These are phyloP conservation scores for Cydia pomonella DNA, from an alignment of 1,140 invertebrate genomes.

Conservation along the genomic window DNA sequence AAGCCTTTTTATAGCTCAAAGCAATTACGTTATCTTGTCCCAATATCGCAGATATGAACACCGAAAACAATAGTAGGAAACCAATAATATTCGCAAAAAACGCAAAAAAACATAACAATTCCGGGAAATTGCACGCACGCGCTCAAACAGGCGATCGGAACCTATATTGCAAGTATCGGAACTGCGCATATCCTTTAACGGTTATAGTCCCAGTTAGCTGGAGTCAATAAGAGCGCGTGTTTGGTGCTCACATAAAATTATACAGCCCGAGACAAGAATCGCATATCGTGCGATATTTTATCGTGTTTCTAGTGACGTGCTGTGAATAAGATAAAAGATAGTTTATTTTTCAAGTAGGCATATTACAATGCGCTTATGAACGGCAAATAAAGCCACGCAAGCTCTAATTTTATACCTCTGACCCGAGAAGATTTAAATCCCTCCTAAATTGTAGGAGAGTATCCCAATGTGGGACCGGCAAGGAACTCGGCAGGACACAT, in stretches of 20 bases:
- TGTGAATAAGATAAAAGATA: too few species aligned
- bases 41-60: slow-evolving; percentile 3
- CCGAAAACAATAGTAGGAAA: slow-evolving; percentile 4
- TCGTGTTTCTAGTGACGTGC: not conserved
- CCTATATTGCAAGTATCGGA: slow-evolving; percentile 25
- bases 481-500: too few species aligned
- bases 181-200: slow-evolving; percentile 16
- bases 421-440: too few species aligned
- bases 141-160: not conserved
- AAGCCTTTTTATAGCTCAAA: not conserved
- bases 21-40: not conserved
- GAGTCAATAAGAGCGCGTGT: slow-evolving; percentile 9
- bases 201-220: slow-evolving; percentile 11
- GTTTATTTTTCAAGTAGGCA: too few species aligned
- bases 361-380: too few species aligned
- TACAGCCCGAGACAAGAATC: slow-evolving; percentile 19
- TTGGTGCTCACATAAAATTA: slow-evolving; percentile 21
- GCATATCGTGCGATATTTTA: not conserved
- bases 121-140: not conserved
- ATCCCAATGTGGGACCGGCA: too few species aligned
- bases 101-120: not conserved
- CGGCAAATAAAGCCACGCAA: too few species aligned
- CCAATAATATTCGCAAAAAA: slow-evolving; percentile 1
- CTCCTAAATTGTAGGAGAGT: too few species aligned
- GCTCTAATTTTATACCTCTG: too few species aligned